Base-by-base conservation (phyloP, 92 coral and sea anemone species). In the Hydrozoanthus gracilis region DNA sequence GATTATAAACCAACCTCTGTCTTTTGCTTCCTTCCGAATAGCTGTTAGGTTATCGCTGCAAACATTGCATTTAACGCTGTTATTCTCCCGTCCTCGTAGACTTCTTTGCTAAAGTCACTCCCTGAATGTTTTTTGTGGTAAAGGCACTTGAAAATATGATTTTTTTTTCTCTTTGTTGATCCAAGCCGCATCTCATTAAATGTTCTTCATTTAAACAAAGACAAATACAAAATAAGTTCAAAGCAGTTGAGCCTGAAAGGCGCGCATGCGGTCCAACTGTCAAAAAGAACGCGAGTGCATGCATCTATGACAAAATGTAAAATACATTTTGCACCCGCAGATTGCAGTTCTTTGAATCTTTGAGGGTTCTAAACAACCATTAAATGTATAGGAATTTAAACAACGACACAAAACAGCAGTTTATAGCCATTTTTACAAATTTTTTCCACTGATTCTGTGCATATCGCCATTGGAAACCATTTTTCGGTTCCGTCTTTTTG, bases 1-100 rank as follows among this genome's bases (percentile, higher is more conserved):
- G 78, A 73, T 73, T 73, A 73, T 73, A 73, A 73, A 73, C 78
- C 55, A 73, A 73, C 78, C 78, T 73, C 58, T 73, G 78, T 73
- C 78, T 73, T 69, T 73, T 73, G 78, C 78, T 73, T 73, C 78
- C 78, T 73, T 73, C 78, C 78, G 56, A 73, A 73, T 73, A 73
- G 78, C 78, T 73, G 78, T 13, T 8, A 73, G 18, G 18, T 73
- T 13, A 11, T 73, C 78, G 56, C 55, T 10, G 58, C 77, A 71
- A 71, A 71, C 76, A 71, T 71, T 71, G 76, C 76, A 71, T 71
- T 71, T 71, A 71, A 71, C 76, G 51, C n/a, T 35, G 76, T 35
- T 71, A 71, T 15, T 27, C 76, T 71, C 50, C 76, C 76, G 76
- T 71, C 51, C 17, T 71, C 76, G 15, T 71, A 48, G 51, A 74